Evolutionary conservation across 2,888 invertebrate genomes (phyloP), one percentile per base, ranked within the genome.

Genomic region (Drosophila quasianomalipes): DNA sequence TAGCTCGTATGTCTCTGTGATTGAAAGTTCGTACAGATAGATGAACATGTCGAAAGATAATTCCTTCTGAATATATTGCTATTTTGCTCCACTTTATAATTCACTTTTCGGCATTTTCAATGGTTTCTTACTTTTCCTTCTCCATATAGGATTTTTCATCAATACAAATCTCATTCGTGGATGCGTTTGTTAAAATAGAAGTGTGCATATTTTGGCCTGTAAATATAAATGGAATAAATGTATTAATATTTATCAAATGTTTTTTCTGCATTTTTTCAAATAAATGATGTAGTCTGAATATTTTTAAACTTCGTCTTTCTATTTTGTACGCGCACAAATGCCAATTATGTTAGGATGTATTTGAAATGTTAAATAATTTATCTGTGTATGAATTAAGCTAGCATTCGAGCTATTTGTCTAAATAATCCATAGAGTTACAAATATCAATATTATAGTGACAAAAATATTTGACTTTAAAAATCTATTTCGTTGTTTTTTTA

Each of bases 191-290:
- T 62, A 77, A 53, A 33, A 69, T 37, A 22, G 68, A 62, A 1
- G 73, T 59, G 49, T 78, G 77, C 79, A 77, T 77, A 31, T 60
- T 39, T 39, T 51, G 14, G 16, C 5, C 77, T 70, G 49, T 2
- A 64, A 65, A 33, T 22, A 55, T 12, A 31, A 7, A 33, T 22
- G 5, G 9, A 16, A 30, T 30, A 16, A 31, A 12, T 35, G 16
- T 16, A 30, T 9, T 26, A 35, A 16, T 16, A 22, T 19, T 28
- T 28, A 16, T 39, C 12, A 19, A 28, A 28, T 51, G 10, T 7
- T 5, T 47, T 47, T n/a, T 26, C 26, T 4, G 10, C 4, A 4
- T 26, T 16, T 26, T 22, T 10, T 31, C 0, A 16, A 31, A 31
- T 26, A 44, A 10, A 14, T 14, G 22, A 10, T 44, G 4, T 44